Evolutionary conservation across 2,888 invertebrate genomes (phyloP).

Genomic region (Aphelenchoides bicaudatus): DNA sequence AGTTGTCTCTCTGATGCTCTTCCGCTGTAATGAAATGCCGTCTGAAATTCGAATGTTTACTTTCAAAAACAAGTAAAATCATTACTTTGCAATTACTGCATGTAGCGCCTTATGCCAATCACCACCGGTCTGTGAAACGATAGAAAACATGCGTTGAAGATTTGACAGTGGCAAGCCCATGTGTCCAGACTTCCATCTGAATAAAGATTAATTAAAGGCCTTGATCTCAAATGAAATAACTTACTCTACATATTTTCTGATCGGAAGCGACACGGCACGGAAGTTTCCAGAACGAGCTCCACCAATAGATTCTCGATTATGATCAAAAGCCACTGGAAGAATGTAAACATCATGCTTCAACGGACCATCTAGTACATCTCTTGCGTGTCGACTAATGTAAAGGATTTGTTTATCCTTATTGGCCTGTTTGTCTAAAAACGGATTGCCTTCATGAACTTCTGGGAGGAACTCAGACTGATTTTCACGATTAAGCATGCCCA

Average conservation of each 20-base stretch:
- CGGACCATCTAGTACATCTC: conserved; percentile 48
- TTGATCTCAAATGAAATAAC: conserved; percentile 8
- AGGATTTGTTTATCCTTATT: no score
- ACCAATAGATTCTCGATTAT: conserved; percentile 36
- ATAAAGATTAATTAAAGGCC: background rate
- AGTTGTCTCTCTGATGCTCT: background rate
- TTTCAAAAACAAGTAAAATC: background rate
- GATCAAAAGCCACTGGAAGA: conserved; percentile 41
- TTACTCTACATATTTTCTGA: conserved; percentile 45
- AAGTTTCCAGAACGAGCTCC: conserved; percentile 36
- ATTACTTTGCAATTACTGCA: conserved; percentile 38
- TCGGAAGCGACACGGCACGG: conserved; percentile 41
- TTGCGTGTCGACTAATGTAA: conserved; percentile 42
- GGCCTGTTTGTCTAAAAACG: conserved; percentile 18
- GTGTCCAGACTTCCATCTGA: conserved; percentile 49
- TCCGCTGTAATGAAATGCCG: background rate
- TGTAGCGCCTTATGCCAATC: conserved; percentile 48
- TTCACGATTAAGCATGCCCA: conserved; percentile 10
- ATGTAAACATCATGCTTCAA: conserved; percentile 41
- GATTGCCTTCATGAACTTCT: conserved; percentile 17
- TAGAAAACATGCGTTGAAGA: conserved; percentile 36
- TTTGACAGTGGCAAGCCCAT: conserved; percentile 42
- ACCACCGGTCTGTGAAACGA: conserved; percentile 38
- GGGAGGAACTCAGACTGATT: conserved; percentile 16
- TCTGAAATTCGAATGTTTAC: background rate